These are phyloP conservation scores for Hystrix cristata DNA, from an alignment of 2,113 vertebrate genomes.

Conservation along the genomic window DNA sequence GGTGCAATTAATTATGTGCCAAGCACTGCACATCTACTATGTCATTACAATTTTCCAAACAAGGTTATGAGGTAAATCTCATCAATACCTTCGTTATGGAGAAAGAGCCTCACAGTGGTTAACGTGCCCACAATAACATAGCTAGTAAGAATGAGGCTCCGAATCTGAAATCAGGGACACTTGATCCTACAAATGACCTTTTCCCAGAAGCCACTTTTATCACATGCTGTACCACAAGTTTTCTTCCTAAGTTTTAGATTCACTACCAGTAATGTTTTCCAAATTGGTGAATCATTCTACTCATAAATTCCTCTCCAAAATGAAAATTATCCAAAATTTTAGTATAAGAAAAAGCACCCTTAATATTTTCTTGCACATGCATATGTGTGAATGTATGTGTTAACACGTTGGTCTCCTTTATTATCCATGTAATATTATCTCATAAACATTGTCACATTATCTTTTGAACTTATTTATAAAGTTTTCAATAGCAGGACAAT, in stretches of 20 bases:
- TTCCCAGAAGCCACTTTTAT: conserved; percentile 28
- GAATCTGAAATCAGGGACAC: conserved; percentile 22
- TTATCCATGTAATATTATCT: conserved; percentile 14
- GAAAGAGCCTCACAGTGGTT: not conserved
- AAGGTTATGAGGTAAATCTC: not conserved
- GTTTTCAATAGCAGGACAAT: conserved; percentile 12
- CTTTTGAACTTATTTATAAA: conserved; percentile 55
- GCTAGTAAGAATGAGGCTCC: not conserved
- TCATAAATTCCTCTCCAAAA: conserved; percentile 20
- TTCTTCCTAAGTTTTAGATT: not conserved
- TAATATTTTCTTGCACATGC: not conserved
- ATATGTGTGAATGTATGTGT: not conserved
- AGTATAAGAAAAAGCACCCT: not conserved
- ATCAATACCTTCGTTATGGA: not conserved
- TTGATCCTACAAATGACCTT: conserved; percentile 1
- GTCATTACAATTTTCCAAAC: conserved; percentile 44
- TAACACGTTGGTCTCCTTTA: not conserved
- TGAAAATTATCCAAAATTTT: conserved; percentile 48
- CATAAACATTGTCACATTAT: not conserved
- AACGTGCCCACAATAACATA: conserved; percentile 34
- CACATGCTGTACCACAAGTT: not conserved
- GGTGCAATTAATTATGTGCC: not conserved
- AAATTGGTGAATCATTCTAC: not conserved
- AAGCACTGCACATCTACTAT: not conserved
- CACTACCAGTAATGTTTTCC: not conserved